Evolutionary conservation across 2,888 invertebrate species (phyloP).

Genomic region (Celastrina argiolus): DNA sequence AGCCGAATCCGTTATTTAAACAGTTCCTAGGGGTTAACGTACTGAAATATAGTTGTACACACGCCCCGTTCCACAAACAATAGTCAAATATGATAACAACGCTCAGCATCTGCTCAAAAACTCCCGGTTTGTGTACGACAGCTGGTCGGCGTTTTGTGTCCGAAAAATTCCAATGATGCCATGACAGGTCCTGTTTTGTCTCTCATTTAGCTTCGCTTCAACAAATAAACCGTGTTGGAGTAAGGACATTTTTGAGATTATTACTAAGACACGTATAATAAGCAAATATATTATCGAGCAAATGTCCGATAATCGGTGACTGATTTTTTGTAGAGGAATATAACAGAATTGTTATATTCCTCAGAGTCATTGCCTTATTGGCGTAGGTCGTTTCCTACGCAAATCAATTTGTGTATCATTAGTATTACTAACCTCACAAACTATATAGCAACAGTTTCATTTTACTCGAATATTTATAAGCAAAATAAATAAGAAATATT

Average conservation of each 20-base stretch:
- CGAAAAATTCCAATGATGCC: neutral
- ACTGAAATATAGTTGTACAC: neutral
- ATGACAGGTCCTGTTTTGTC: neutral
- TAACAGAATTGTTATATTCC: too few relatives aligned
- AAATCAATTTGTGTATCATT: neutral
- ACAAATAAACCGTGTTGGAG: neutral
- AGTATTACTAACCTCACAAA: neutral
- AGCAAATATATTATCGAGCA: too few relatives aligned
- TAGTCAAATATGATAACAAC: slow-evolving; percentile 14
- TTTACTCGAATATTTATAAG: too few relatives aligned
- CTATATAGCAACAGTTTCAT: neutral
- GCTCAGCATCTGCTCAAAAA: slow-evolving; percentile 8
- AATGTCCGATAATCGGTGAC: too few relatives aligned
- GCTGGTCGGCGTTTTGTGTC: neutral
- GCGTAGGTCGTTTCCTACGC: neutral
- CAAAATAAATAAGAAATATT: too few relatives aligned
- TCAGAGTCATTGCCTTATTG: neutral
- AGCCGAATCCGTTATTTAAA: slow-evolving; percentile 2
- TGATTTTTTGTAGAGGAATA: too few relatives aligned
- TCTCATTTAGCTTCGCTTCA: neutral
- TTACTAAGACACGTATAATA: neutral
- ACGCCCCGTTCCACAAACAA: slow-evolving; percentile 7
- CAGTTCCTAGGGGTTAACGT: slow-evolving; percentile 4
- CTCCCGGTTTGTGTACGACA: slow-evolving; percentile 3
- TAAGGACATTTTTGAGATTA: neutral